Evolutionary conservation across 2,888 invertebrate genomes (phyloP), one percentile per base, ranked within the genome.

Genomic region (Frankliniella intonsa): DNA sequence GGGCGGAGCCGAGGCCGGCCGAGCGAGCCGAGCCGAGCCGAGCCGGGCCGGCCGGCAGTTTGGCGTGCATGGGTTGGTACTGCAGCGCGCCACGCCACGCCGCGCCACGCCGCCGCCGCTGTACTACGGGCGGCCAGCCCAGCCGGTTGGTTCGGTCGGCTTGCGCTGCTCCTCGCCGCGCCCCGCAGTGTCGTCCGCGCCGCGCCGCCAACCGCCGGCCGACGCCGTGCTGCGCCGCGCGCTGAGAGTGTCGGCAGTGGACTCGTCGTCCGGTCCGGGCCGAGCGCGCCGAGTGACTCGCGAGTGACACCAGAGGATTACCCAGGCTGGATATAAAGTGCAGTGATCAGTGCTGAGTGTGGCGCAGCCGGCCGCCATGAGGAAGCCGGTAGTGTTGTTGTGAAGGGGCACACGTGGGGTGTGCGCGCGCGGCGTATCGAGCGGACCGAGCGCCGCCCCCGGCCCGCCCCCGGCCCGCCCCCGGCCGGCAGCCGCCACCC

Each of bases 61-160:
- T 25, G 69, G 69, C 25, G 69, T 76, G 69, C 69, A 76, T 76
- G 69, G 69, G 69, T 76, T 76, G 69, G 69, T 12, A 76, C 69
- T 76, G 69, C 69, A 76, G 69, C 25, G 25, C 69, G 69, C 22
- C 69, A 10, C 69, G 69, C 69, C 69, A 25, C 69, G 69, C 69
- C 25, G 3, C 69, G 69, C 69, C 69, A 69, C 69, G 69, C 69
- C 69, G 25, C 22, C 19, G 69, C 55, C 55, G 55, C 55, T 19
- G 55, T 19, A 12, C 55, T 19, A 14, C 55, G 55, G 17, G 5
- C 55, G 17, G 55, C 55, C 55, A 55, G 17, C 19, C 55, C 55
- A 5, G 55, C 55, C 55, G 55, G 38, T 38, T 38, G 38, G 38
- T 38, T 38, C 38, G 38, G 38, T 17, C 17, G 62, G 62, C n/a